These are phyloP conservation scores for Atrina japonica DNA, from an alignment of 2,888 invertebrate species.

Conservation along the genomic window DNA sequence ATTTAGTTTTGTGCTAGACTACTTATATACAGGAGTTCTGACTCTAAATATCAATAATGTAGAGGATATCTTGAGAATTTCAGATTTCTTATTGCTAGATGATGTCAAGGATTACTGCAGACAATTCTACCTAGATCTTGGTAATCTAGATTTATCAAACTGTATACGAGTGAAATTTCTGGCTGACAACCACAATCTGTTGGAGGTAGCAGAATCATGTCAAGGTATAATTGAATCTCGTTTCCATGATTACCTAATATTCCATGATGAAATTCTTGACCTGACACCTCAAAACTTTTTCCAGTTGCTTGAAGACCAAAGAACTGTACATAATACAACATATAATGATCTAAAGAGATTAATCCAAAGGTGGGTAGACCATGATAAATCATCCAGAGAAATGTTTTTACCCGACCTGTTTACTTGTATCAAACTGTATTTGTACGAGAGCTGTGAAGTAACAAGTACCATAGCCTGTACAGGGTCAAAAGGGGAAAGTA, in stretches of 20 bases:
- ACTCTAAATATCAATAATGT: conserved; percentile 71
- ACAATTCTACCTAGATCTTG: conserved; percentile 75
- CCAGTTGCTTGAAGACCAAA: conserved; percentile 69
- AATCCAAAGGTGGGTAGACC: conserved; percentile 73
- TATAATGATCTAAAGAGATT: conserved; percentile 70
- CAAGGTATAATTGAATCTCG: conserved; percentile 73
- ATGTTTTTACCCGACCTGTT: conserved; percentile 61
- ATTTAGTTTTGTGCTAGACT: conserved; percentile 72
- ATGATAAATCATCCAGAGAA: conserved; percentile 60
- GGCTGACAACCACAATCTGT: conserved; percentile 75
- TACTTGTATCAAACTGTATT: conserved; percentile 69
- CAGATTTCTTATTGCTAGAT: conserved; percentile 77
- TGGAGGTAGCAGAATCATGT: conserved; percentile 69
- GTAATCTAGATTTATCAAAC: conserved; percentile 76
- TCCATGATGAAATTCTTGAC: conserved; percentile 76
- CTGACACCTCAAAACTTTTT: conserved; percentile 69
- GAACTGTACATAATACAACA: conserved; percentile 71
- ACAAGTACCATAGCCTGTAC: conserved; percentile 9
- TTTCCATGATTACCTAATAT: conserved; percentile 77
- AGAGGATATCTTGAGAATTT: conserved; percentile 74
- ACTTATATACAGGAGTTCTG: conserved; percentile 76
- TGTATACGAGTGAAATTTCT: conserved; percentile 72
- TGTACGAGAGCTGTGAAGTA: conserved; percentile 49
- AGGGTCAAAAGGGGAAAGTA: neutral
- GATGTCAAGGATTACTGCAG: conserved; percentile 77